Base-by-base conservation (phyloP, 2,113 vertebrate species). In the Lucifuga dentata region DNA sequence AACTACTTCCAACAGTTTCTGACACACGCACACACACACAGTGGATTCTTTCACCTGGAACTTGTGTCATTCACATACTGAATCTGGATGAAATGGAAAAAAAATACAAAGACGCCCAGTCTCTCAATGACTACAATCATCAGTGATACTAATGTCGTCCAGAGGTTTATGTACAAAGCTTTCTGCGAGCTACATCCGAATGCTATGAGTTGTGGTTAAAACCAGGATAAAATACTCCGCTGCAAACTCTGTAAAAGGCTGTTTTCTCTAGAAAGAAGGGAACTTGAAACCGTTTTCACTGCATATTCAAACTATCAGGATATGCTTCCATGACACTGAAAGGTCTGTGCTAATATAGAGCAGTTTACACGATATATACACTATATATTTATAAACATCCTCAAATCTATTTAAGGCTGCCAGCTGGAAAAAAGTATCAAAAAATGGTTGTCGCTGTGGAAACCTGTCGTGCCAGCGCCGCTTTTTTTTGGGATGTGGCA, bases 371-470 rank as follows among this genome's bases (percentile, higher is more conserved):
- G 72, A 32, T 76, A 83, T 80, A 51, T 80, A 89, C 56, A 76
- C 67, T 69, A 86, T 35, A 67, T 76, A 71, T 74, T 64, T 65
- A 85, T 80, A 84, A 79, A 87, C 56, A 73, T 59, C 62, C 43
- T 73, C 70, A 79, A 73, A 66, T 67, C 45, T 68, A 65, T 73
- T 72, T 88, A 86, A 89, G 86, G 80, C 85, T 76, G 74, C 57
- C 41, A 68, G 62, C 53, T 86, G 74, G 36, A 73, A 76, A 80
- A 76, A 67, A 74, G 46, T 58, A 69, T 81, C 50, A 81, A 78
- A 83, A 84, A 68, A 41, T 39, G 65, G 26, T 35, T 76, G 56
- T 39, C 23, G 48, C 4, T 12, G 68, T 58, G 64, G 24, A 73
- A 78, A 78, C 17, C 40, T 46, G 56, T 46, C 17, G 33, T 69